Percentiles rank a stretch among this genome's conserved stretches.
Conservation (phyloP, 2,797 vertebrate genomes). For the Agapornis canus region DNA sequence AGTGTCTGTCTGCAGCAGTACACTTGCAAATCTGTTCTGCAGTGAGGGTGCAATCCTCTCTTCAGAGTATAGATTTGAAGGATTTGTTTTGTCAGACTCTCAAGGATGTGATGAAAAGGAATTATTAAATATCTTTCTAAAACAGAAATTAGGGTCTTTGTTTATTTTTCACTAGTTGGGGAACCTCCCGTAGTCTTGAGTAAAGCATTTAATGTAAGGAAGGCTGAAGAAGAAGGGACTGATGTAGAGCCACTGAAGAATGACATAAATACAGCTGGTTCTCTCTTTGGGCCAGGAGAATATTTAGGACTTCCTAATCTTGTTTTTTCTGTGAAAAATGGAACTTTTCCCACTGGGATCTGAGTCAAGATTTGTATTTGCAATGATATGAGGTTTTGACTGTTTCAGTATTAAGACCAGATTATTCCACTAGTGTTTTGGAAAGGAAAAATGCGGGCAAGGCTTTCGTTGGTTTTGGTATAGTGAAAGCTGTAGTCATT, state of each 20-base stretch:
- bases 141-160: background rate
- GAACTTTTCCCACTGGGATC: background rate
- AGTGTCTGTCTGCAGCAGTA: constrained; percentile 24
- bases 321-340: background rate
- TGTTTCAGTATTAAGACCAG: background rate
- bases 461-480: background rate
- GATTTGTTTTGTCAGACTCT: constrained; percentile 1
- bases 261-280: background rate
- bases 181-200: background rate
- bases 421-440: background rate
- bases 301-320: background rate
- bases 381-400: background rate
- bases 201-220: background rate
- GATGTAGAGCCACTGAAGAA: background rate
- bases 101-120: background rate
- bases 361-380: background rate
- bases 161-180: background rate
- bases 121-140: constrained; percentile 10
- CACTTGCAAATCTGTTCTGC: constrained; percentile 42
- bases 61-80: constrained; percentile 14
- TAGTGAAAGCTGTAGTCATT: background rate
- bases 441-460: background rate
- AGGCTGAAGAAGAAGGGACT: background rate
- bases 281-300: background rate
- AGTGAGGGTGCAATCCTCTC: constrained; percentile 11